These are phyloP conservation scores for Corvus moneduloides DNA, from an alignment of 2,113 vertebrate species.

Conservation along the genomic window DNA sequence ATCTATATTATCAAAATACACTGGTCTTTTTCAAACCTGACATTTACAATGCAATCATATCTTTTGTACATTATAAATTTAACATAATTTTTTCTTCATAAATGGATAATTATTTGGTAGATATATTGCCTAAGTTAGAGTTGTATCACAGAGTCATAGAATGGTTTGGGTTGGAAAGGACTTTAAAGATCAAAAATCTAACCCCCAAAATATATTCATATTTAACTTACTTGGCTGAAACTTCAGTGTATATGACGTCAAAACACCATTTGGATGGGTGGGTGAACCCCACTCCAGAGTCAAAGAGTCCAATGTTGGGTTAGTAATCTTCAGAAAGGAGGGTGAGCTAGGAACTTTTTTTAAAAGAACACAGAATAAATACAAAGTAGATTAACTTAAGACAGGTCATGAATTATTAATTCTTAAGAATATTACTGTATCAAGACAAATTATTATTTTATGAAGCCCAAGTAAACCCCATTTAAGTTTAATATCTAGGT, in stretches of 20 bases:
- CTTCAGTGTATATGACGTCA: slow-evolving; percentile 89
- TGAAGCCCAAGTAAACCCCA: not conserved
- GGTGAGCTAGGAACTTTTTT: slow-evolving; percentile 86
- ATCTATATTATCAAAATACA: not conserved
- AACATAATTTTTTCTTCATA: not conserved
- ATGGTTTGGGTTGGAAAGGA: not conserved
- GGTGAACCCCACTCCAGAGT: slow-evolving; percentile 93
- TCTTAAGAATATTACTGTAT: not conserved
- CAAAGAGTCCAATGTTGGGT: slow-evolving; percentile 85
- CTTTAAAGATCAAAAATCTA: not conserved
- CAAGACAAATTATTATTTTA: not conserved
- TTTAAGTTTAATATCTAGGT: not conserved
- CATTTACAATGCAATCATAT: not conserved
- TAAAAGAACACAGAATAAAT: slow-evolving; percentile 32
- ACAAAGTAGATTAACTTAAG: not conserved
- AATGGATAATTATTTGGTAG: not conserved
- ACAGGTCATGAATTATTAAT: not conserved
- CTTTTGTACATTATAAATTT: not conserved
- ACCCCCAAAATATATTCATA: not conserved
- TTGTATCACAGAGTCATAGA: not conserved
- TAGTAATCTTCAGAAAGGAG: slow-evolving; percentile 80
- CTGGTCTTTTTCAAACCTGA: not conserved
- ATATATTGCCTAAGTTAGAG: not conserved
- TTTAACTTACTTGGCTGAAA: slow-evolving; percentile 91
- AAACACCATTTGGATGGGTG: slow-evolving; percentile 84